Conservation (phyloP, 2,888 invertebrate genomes). For the Didymodactylos carnosus region DNA sequence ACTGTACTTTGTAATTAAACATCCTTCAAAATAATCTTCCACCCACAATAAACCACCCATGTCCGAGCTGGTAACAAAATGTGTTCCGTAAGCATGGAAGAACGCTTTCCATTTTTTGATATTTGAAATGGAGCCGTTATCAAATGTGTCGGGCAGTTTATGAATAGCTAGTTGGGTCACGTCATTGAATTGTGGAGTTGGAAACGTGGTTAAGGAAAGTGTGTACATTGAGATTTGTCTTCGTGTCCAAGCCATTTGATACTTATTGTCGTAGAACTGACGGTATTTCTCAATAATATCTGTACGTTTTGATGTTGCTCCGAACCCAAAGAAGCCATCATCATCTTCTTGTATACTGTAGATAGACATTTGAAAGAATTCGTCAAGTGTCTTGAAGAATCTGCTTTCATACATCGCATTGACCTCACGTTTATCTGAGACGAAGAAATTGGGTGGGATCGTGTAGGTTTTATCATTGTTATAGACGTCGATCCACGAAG, state of each 20-base stretch:
- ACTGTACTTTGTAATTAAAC: neutral
- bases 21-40: neutral
- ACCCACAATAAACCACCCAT: neutral
- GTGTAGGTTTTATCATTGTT: neutral
- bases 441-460: neutral
- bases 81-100: neutral
- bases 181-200: neutral
- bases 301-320: neutral
- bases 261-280: neutral
- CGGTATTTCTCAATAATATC: neutral
- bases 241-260: neutral
- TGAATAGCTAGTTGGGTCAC: neutral
- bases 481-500: neutral
- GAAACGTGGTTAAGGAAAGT: neutral
- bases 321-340: neutral
- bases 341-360: neutral
- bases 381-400: neutral
- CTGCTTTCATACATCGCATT: neutral
- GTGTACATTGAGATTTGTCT: neutral
- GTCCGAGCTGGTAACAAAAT: neutral
- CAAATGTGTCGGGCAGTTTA: neutral
- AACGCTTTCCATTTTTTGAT: neutral
- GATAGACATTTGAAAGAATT: neutral
- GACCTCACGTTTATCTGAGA: neutral
- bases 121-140: neutral